Evolutionary conservation across 2,888 invertebrate species (phyloP).

Genomic region (Rotaria macrura): DNA sequence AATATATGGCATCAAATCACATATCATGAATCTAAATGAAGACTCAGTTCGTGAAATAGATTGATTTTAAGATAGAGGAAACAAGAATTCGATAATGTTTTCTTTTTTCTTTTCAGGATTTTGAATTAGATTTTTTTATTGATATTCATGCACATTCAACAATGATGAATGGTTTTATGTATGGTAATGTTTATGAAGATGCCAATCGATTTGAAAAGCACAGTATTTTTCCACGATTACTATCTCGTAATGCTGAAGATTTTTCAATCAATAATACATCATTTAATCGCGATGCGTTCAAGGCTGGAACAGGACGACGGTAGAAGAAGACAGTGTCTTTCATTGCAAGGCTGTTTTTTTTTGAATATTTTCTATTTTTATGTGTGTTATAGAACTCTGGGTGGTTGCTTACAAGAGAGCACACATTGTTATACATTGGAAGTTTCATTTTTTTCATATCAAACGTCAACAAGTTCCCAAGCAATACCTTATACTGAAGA

Average conservation of each 20-base stretch:
- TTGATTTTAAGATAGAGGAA: background rate
- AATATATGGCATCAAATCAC: slow-evolving; percentile 67
- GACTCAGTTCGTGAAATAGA: slow-evolving; percentile 58
- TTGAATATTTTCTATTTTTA: background rate
- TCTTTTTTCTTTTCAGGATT: slow-evolving; percentile 51
- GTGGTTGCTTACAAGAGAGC: slow-evolving; percentile 59
- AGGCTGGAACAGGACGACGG: slow-evolving; percentile 75
- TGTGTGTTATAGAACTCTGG: slow-evolving; percentile 44
- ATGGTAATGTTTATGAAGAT: slow-evolving; percentile 63
- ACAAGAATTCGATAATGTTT: slow-evolving; percentile 17
- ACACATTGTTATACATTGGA: slow-evolving; percentile 79
- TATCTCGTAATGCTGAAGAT: slow-evolving; percentile 75
- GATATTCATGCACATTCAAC: slow-evolving; percentile 88
- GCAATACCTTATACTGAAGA: slow-evolving; percentile 78
- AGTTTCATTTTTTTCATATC: slow-evolving; percentile 80
- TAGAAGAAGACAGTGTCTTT: slow-evolving; percentile 43
- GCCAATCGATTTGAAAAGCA: slow-evolving; percentile 68
- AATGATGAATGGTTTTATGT: slow-evolving; percentile 80
- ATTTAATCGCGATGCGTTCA: slow-evolving; percentile 77
- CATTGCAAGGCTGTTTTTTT: no score
- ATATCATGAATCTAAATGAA: slow-evolving; percentile 66
- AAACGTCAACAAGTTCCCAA: slow-evolving; percentile 57
- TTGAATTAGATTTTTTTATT: slow-evolving; percentile 78
- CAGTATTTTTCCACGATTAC: slow-evolving; percentile 80
- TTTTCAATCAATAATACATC: slow-evolving; percentile 73